These are phyloP conservation scores for Loriculus beryllinus DNA, from an alignment of 2,797 vertebrate species.

Conservation along the genomic window DNA sequence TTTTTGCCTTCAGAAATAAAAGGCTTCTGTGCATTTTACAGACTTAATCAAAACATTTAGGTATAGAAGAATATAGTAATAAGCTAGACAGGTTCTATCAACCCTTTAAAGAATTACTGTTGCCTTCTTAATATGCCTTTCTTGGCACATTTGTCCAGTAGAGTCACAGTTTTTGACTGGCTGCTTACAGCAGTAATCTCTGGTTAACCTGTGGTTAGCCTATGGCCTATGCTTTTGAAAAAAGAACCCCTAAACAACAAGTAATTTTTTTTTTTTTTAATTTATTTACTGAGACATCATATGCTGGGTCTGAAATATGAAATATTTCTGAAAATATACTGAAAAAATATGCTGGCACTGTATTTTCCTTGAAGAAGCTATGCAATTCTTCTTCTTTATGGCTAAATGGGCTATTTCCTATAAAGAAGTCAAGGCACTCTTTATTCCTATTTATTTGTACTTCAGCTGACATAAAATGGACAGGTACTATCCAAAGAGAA, in stretches of 20 bases:
- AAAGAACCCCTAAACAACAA: neutral
- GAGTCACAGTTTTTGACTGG: neutral
- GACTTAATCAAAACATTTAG: neutral
- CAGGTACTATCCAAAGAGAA: neutral
- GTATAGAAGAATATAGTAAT: neutral
- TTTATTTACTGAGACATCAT: neutral
- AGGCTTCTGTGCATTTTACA: neutral
- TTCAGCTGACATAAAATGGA: neutral
- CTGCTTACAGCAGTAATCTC: neutral
- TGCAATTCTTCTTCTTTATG: neutral
- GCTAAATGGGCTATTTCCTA: neutral
- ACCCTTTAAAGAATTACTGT: neutral
- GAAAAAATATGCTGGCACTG: neutral
- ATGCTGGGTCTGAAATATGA: neutral
- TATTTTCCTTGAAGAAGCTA: neutral
- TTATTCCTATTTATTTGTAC: neutral
- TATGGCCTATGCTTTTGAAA: neutral
- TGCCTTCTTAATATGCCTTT: neutral
- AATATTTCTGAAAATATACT: no score
- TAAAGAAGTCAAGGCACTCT: neutral
- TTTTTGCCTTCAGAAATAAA: neutral
- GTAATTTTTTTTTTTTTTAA: rapidly evolving
- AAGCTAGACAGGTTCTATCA: neutral
- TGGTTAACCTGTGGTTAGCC: neutral
- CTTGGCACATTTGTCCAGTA: neutral